Conservation (phyloP, 2,113 vertebrate genomes). For the Tapirus terrestris region DNA sequence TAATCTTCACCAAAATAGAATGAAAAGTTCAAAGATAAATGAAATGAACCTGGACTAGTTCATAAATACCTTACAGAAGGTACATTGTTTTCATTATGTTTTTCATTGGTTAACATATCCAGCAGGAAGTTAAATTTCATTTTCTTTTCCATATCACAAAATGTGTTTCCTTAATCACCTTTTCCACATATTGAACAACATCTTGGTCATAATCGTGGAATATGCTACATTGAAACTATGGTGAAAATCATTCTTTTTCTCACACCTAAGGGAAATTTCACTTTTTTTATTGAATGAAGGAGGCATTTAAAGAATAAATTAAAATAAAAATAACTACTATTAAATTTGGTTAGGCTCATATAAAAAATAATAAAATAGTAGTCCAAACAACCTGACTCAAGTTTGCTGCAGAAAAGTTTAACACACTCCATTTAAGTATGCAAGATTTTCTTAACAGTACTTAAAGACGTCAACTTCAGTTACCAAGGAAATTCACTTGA, state of each 20-base stretch:
- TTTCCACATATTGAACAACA: not conserved
- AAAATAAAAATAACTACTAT: slow-evolving; percentile 54
- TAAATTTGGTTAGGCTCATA: slow-evolving; percentile 30
- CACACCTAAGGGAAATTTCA: not conserved
- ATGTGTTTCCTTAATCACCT: not conserved
- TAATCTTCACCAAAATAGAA: not conserved
- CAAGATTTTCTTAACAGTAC: not conserved
- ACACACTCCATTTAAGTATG: not conserved
- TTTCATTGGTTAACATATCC: not conserved
- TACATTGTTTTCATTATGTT: not conserved
- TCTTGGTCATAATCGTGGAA: not conserved
- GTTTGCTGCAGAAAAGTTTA: not conserved
- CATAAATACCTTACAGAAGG: not conserved
- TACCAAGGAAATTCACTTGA: not conserved
- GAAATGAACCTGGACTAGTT: not conserved
- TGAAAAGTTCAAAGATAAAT: not conserved
- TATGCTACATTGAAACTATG: not conserved
- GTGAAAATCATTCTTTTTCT: not conserved
- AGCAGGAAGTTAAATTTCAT: not conserved
- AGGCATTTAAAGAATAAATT: slow-evolving; percentile 30
- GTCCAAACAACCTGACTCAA: not conserved
- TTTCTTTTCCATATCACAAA: not conserved
- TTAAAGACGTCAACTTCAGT: not conserved
- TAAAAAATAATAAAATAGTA: not conserved
- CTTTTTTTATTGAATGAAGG: slow-evolving; percentile 35